A percentile compares a stretch with the other conserved stretches of the same genome.
Conservation (phyloP, 2,113 vertebrate genomes). For the Trachemys scripta region DNA sequence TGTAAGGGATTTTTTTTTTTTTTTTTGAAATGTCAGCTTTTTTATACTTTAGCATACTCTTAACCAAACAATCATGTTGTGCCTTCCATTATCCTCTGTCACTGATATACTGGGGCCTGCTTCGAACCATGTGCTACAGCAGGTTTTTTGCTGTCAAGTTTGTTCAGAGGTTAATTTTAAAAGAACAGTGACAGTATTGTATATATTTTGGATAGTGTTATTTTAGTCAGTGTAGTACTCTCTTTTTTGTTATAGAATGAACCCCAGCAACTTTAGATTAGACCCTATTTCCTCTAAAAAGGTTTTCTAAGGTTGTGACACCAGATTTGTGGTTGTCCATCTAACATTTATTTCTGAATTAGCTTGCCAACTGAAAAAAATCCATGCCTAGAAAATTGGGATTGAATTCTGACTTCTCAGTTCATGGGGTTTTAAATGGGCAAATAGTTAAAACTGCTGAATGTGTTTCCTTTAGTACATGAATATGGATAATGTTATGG, state of each 20-base stretch:
- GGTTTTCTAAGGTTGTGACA: neutral
- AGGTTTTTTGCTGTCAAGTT: neutral
- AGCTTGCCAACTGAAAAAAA: neutral
- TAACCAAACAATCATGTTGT: neutral
- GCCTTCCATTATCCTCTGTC: accelerated
- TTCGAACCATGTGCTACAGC: neutral
- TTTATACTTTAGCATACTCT: neutral
- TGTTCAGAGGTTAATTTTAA: neutral
- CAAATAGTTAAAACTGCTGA: neutral
- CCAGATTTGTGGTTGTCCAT: neutral
- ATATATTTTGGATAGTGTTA: neutral
- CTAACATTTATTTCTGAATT: neutral
- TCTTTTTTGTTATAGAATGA: neutral
- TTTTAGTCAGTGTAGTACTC: neutral
- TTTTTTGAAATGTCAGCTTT: neutral
- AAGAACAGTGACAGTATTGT: neutral
- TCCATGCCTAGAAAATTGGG: neutral
- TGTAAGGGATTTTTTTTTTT: neutral
- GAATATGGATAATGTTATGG: neutral
- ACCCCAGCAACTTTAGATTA: neutral
- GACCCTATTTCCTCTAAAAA: neutral
- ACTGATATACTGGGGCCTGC: neutral
- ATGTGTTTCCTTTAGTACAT: neutral
- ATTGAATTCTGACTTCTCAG: conserved; percentile 9
- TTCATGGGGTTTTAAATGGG: neutral